These are phyloP conservation scores for Rhogogaster chlorosoma DNA, from an alignment of 2,888 invertebrate species.

Conservation along the genomic window DNA sequence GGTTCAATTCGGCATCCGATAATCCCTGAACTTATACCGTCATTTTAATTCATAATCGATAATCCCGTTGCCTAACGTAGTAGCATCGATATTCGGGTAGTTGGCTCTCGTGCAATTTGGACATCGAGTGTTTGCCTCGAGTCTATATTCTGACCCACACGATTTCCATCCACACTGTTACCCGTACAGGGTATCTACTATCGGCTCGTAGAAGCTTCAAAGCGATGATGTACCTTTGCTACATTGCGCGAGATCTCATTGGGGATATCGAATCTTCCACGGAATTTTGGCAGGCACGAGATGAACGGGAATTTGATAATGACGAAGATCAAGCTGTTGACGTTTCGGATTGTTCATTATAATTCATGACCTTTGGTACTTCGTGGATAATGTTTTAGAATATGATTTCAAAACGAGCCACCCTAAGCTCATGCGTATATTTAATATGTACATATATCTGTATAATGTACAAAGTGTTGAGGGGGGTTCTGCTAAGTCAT, in stretches of 20 bases:
- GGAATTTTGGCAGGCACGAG: not conserved
- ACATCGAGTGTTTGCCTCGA: not conserved
- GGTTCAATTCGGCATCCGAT: not conserved
- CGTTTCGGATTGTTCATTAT: not conserved
- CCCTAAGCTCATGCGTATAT: not conserved
- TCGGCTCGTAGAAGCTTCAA: not conserved
- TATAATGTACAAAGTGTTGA: constrained; percentile 2
- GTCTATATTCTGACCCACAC: not conserved
- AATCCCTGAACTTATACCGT: not conserved
- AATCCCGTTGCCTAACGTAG: not conserved
- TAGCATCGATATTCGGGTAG: not conserved
- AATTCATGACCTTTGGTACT: not conserved
- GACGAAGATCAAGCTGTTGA: not conserved
- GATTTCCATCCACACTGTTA: constrained; percentile 7
- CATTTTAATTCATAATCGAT: not conserved
- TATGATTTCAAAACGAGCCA: not conserved
- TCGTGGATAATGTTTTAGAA: not conserved
- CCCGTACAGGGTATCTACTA: not conserved
- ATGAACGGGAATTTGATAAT: too few species aligned
- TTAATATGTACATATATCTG: not conserved
- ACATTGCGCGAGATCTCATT: not conserved
- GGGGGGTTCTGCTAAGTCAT: not conserved
- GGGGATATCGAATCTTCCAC: not conserved
- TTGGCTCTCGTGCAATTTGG: not conserved
- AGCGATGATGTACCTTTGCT: not conserved